Percentiles rank a stretch among this genome's conserved stretches.
Conservation (phyloP, 2,113 vertebrate species). For the Collichthys lucidus region DNA sequence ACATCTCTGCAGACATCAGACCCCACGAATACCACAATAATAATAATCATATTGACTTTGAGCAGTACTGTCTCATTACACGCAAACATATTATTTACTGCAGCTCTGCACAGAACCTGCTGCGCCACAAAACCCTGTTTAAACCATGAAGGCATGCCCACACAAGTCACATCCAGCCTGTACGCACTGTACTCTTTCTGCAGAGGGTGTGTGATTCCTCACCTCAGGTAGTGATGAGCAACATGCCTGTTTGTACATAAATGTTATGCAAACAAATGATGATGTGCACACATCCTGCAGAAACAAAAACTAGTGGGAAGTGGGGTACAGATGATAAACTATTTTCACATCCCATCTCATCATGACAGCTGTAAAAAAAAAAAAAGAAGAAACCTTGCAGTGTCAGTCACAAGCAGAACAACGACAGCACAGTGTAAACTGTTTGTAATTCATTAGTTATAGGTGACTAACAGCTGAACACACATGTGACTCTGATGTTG, state of each 20-base stretch:
- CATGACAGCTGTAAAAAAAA: not conserved
- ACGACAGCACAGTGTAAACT: not conserved
- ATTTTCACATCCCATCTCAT: not conserved
- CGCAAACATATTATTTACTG: slow-evolving; percentile 11
- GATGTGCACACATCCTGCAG: slow-evolving; percentile 9
- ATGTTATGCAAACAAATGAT: not conserved
- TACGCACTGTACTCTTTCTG: not conserved
- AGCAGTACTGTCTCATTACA: not conserved
- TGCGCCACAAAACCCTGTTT: not conserved
- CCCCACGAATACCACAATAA: not conserved
- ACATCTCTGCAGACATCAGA: not conserved
- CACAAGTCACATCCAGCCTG: slow-evolving; percentile 12
- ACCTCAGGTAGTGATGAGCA: not conserved
- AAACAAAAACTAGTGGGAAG: slow-evolving; percentile 1
- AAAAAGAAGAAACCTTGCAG: no score
- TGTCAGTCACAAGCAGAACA: not conserved
- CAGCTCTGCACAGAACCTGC: slow-evolving; percentile 16
- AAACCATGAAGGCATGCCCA: slow-evolving; percentile 8
- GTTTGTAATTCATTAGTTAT: not conserved
- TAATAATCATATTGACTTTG: slow-evolving; percentile 18
- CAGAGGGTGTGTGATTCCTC: not conserved
- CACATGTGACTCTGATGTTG: not conserved
- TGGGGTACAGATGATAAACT: fast-evolving
- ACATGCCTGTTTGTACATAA: slow-evolving; percentile 2
- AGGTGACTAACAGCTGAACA: not conserved